These are phyloP conservation scores for Volucella inanis DNA, from an alignment of 2,888 invertebrate species.

Conservation along the genomic window DNA sequence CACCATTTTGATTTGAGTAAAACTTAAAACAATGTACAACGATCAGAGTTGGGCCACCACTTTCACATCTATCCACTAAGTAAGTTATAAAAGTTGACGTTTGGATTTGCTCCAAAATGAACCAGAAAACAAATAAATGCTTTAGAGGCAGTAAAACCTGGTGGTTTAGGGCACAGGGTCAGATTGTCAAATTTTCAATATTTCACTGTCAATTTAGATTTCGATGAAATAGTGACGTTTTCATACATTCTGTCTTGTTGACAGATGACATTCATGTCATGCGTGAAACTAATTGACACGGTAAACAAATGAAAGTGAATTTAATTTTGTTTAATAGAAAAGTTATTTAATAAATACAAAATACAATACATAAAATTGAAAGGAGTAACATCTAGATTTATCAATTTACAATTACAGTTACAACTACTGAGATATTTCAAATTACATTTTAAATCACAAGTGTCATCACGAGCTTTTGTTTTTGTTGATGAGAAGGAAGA, in stretches of 20 bases:
- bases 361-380: constrained; percentile 8
- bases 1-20: constrained; percentile 44
- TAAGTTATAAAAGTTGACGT: constrained; percentile 36
- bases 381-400: constrained; percentile 15
- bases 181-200: constrained; percentile 11
- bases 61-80: constrained; percentile 59
- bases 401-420: constrained; percentile 22
- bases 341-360: constrained; percentile 50
- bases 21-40: constrained; percentile 49
- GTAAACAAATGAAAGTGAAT: constrained; percentile 35
- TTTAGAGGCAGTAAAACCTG: constrained; percentile 65
- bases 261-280: neutral
- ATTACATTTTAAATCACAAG: constrained; percentile 70
- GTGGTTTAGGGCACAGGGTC: constrained; percentile 31
- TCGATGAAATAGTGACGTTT: neutral
- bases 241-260: neutral
- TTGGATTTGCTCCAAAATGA: constrained; percentile 46
- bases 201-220: neutral
- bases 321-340: constrained; percentile 11
- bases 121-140: constrained; percentile 54
- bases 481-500: neutral
- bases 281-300: constrained; percentile 8
- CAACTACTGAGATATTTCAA: constrained; percentile 59
- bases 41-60: constrained; percentile 34
- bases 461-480: constrained; percentile 57